Percentiles rank a stretch among this genome's conserved stretches.
Conservation (phyloP, 1,140 invertebrate genomes). For the Rhopalosiphum padi region DNA sequence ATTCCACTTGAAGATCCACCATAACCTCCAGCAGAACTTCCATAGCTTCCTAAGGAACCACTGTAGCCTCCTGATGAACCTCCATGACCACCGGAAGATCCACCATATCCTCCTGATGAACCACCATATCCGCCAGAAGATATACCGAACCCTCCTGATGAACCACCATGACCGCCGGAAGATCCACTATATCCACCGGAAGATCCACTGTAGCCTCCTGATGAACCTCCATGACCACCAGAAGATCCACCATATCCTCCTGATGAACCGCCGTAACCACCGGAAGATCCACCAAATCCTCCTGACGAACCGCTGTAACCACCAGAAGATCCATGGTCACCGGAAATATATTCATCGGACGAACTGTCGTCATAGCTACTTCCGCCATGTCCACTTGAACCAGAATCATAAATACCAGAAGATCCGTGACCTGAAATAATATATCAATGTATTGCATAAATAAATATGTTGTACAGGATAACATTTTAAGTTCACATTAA, state of each 20-base stretch:
- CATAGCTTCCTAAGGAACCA: conserved; percentile 58
- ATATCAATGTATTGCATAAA: background rate
- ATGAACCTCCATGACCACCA: conserved; percentile 12
- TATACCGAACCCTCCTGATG: conserved; percentile 21
- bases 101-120: conserved; percentile 15
- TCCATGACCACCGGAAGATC: background rate
- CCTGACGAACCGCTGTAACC: conserved; percentile 43
- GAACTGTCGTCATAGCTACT: conserved; percentile 56
- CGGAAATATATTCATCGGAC: background rate
- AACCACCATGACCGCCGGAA: background rate
- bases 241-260: conserved; percentile 32
- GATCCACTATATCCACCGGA: background rate
- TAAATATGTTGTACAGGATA: background rate
- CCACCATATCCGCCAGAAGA: background rate
- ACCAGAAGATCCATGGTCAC: conserved; percentile 55
- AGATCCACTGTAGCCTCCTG: conserved; percentile 24
- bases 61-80: conserved; percentile 58
- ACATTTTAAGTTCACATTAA: background rate
- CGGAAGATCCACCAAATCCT: background rate
- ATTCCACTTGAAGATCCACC: conserved; percentile 21
- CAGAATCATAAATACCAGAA: conserved; percentile 54
- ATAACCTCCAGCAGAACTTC: conserved; percentile 27
- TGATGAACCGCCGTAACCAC: conserved; percentile 25
- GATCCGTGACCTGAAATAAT: conserved; percentile 55
- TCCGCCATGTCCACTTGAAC: conserved; percentile 58